These are phyloP conservation scores for Chrysina gloriosa DNA, from an alignment of 2,888 invertebrate genomes.

Conservation along the genomic window DNA sequence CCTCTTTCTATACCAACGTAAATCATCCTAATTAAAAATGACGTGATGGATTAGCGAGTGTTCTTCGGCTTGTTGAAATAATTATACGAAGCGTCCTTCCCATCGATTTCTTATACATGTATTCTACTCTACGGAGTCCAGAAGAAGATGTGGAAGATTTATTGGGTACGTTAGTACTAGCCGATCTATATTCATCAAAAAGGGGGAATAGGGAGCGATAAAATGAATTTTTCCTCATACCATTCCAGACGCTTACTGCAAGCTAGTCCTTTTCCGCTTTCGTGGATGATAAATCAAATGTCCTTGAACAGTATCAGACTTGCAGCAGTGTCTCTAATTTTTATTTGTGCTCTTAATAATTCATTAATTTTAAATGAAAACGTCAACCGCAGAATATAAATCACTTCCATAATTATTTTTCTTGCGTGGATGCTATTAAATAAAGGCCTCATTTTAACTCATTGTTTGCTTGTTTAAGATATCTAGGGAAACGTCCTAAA, in stretches of 20 bases:
- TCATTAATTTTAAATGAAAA: slow-evolving; percentile 27
- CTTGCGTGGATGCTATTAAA: slow-evolving; percentile 5
- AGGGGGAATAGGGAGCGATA: slow-evolving; percentile 5
- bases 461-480: too few species aligned
- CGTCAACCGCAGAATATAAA: slow-evolving; percentile 26
- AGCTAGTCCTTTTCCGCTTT: neutral
- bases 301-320: slow-evolving; percentile 19
- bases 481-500: too few species aligned
- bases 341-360: slow-evolving; percentile 24
- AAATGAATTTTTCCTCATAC: slow-evolving; percentile 21
- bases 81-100: slow-evolving; percentile 11
- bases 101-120: slow-evolving; percentile 27
- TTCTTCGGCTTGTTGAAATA: slow-evolving; percentile 31
- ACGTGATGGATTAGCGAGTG: slow-evolving; percentile 25
- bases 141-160: slow-evolving; percentile 24
- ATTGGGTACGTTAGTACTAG: slow-evolving; percentile 29
- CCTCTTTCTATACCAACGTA: neutral
- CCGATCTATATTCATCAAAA: slow-evolving; percentile 25
- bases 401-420: slow-evolving; percentile 21
- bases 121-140: slow-evolving; percentile 10
- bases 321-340: slow-evolving; percentile 15
- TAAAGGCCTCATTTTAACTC: too few species aligned
- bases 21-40: slow-evolving; percentile 29
- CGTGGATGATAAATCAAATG: slow-evolving; percentile 29
- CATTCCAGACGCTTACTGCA: neutral